phyloP scores from a whole-genome alignment of 2,797 vertebrate genomes.

The Erpetoichthys calabaricus region DNA sequence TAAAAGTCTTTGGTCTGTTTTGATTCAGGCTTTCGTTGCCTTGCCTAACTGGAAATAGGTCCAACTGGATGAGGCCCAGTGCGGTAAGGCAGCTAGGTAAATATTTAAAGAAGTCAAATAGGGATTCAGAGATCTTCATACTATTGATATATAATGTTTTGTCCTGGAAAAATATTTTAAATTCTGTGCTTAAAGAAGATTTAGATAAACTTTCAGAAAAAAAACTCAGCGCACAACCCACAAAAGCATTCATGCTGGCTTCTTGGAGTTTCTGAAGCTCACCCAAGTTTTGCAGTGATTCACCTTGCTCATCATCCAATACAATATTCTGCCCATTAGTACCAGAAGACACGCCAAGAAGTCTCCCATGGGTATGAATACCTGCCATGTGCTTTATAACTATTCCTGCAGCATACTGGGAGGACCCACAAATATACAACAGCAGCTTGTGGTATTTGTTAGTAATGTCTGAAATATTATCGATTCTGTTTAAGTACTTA shows the following conservation, averaged over 20 bases:
- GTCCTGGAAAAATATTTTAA: slow-evolving; percentile 26
- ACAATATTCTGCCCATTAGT: slow-evolving; percentile 2
- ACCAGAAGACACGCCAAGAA: background rate
- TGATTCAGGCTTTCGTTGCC: background rate
- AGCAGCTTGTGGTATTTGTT: slow-evolving; percentile 31
- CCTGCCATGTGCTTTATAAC: slow-evolving; percentile 22
- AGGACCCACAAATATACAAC: slow-evolving; percentile 31
- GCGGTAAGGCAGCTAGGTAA: slow-evolving; percentile 30
- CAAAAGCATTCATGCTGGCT: slow-evolving; percentile 19
- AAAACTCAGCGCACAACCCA: slow-evolving; percentile 29
- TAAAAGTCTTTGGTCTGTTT: slow-evolving; percentile 18
- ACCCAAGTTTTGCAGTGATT: slow-evolving; percentile 11
- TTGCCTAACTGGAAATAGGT: slow-evolving; percentile 18
- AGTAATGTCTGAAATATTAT: slow-evolving; percentile 24
- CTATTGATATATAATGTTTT: slow-evolving; percentile 30
- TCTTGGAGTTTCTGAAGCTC: slow-evolving; percentile 13
- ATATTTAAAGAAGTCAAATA: slow-evolving; percentile 30
- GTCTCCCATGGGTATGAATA: slow-evolving; percentile 13
- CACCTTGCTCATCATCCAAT: slow-evolving; percentile 11
- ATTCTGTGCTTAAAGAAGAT: slow-evolving; percentile 25
- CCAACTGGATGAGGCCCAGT: slow-evolving; percentile 25
- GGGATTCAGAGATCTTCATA: slow-evolving; percentile 27
- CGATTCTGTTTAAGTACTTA: slow-evolving; percentile 20
- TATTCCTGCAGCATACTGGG: slow-evolving; percentile 18
- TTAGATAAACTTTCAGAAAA: slow-evolving; percentile 27